phyloP scores from a whole-genome alignment of 2,797 vertebrate genomes.

The Geotrypetes seraphini region DNA sequence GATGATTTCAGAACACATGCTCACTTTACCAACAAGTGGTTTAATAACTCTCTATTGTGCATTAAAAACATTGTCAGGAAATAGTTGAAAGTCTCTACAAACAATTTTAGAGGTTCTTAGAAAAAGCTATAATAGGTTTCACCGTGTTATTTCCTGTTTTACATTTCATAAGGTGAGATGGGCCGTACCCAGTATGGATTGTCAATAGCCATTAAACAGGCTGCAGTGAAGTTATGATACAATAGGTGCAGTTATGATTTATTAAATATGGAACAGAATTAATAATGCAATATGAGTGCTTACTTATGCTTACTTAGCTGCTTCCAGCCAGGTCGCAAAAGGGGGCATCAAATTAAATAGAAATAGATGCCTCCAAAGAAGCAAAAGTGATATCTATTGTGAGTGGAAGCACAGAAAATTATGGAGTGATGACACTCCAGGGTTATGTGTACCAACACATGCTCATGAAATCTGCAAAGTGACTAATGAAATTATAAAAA shows the following conservation, averaged over 20 bases:
- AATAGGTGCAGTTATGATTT: background rate
- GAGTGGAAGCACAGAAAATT: background rate
- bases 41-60: constrained; percentile 63
- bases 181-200: background rate
- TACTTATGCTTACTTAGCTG: background rate
- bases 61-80: constrained; percentile 51
- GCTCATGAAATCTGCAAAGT: constrained; percentile 53
- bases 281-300: background rate
- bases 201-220: too few species aligned
- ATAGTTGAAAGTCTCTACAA: constrained; percentile 47
- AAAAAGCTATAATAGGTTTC: constrained; percentile 10
- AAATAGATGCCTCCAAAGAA: too few species aligned
- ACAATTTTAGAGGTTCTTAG: constrained; percentile 29
- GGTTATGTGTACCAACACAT: constrained; percentile 25
- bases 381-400: background rate
- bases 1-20: constrained; percentile 64
- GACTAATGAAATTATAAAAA: constrained; percentile 49
- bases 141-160: constrained; percentile 17
- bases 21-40: constrained; percentile 56
- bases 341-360: background rate
- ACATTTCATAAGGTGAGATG: constrained; percentile 25
- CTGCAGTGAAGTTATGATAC: background rate
- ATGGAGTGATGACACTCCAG: constrained; percentile 7
- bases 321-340: background rate
- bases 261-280: background rate